These are phyloP conservation scores for Ylistrum balloti DNA, from an alignment of 1,140 invertebrate genomes.

Conservation along the genomic window DNA sequence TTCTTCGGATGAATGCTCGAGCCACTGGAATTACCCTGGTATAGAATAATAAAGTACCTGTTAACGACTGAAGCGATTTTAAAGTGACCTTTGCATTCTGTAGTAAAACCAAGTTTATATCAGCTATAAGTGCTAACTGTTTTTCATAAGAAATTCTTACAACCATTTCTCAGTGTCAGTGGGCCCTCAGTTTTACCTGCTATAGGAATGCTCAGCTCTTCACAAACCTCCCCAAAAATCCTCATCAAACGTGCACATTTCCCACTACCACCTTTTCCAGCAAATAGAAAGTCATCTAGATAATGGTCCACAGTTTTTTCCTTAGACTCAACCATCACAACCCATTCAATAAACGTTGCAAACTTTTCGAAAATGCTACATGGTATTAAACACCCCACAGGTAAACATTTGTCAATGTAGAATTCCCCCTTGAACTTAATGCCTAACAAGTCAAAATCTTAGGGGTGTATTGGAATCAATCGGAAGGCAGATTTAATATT, in stretches of 20 bases:
- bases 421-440: not conserved
- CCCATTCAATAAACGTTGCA: slow-evolving; percentile 47
- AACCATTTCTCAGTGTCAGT: slow-evolving; percentile 20
- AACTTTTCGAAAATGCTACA: slow-evolving; percentile 56
- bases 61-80: not conserved
- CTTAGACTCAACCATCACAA: not conserved
- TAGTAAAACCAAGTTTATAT: not conserved
- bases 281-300: slow-evolving; percentile 60
- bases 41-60: slow-evolving; percentile 36
- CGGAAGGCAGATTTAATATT: slow-evolving; percentile 55
- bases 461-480: slow-evolving; percentile 44
- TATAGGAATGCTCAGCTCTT: not conserved
- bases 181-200: slow-evolving; percentile 11
- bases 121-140: not conserved
- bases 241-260: not conserved
- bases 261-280: not conserved
- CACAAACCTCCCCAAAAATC: slow-evolving; percentile 17
- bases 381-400: slow-evolving; percentile 49
- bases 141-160: slow-evolving; percentile 44
- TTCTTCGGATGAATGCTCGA: slow-evolving; percentile 48
- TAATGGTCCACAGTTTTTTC: slow-evolving; percentile 45
- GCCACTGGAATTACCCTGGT: not conserved
- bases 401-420: slow-evolving; percentile 53
- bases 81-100: not conserved
- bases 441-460: slow-evolving; percentile 54